Conservation (phyloP, 2,888 invertebrate genomes). For the Esperia sulphurella region DNA sequence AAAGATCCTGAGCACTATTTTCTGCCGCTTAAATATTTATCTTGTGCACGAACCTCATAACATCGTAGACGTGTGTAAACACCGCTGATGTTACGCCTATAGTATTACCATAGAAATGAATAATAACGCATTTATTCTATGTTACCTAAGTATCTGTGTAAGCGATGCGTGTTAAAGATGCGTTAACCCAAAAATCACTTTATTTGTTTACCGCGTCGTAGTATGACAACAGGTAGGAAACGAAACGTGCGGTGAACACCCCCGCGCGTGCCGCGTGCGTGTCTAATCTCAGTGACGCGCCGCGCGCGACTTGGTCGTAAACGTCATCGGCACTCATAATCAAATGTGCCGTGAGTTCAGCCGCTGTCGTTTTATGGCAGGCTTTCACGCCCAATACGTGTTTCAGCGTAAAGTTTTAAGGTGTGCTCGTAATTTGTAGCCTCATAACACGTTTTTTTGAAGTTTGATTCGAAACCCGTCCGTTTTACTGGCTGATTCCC, state of each 20-base stretch:
- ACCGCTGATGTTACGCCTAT: no score
- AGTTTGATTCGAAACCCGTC: no score
- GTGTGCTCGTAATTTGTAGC: not conserved
- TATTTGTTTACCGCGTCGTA: conserved; percentile 1
- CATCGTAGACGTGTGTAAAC: no score
- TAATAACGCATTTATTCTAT: not conserved
- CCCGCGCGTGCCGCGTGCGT: conserved; percentile 24
- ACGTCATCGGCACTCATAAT: conserved; percentile 38
- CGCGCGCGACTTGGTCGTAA: conserved; percentile 22
- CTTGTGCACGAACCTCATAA: no score
- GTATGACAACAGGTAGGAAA: conserved; percentile 1
- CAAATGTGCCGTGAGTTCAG: conserved; percentile 22
- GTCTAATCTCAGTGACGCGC: conserved; percentile 31
- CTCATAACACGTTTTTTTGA: no score
- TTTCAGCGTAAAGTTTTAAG: conserved; percentile 2
- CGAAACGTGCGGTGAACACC: not conserved
- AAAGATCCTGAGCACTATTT: no score
- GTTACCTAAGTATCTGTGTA: not conserved
- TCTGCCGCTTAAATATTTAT: no score
- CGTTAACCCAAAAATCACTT: not conserved
- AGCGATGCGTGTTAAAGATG: not conserved
- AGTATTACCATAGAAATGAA: no score
- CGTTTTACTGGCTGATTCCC: no score
- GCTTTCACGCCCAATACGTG: conserved; percentile 22
- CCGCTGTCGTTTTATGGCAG: conserved; percentile 24